These are phyloP conservation scores for Lycocorax pyrrhopterus DNA, from an alignment of 2,113 vertebrate genomes.

Conservation along the genomic window DNA sequence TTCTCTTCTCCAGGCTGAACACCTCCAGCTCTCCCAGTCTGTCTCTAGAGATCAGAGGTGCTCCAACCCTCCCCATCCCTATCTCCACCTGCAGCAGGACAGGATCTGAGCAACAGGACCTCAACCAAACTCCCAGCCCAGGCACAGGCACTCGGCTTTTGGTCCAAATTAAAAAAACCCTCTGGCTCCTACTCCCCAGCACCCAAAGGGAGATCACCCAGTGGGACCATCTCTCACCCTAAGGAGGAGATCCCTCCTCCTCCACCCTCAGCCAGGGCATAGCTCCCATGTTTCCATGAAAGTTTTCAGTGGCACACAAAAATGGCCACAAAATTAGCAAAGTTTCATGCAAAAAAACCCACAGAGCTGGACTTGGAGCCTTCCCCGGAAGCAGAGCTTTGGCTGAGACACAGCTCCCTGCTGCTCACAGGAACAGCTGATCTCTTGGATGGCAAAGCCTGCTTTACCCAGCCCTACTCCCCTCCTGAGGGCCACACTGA, in stretches of 20 bases:
- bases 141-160: background rate
- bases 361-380: background rate
- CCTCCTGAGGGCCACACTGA: background rate
- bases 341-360: background rate
- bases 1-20: background rate
- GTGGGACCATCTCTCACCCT: background rate
- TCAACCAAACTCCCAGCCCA: background rate
- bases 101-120: background rate
- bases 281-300: too few relatives aligned
- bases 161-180: background rate
- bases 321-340: background rate
- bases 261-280: background rate
- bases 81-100: background rate
- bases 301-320: background rate
- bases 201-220: background rate
- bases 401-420: background rate
- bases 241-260: background rate
- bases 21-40: background rate
- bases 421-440: background rate
- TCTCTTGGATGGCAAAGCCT: background rate
- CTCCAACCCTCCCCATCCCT: background rate
- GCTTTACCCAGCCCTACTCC: background rate
- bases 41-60: background rate
- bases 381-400: background rate
- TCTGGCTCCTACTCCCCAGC: background rate